These are phyloP conservation scores for Enhydra lutris DNA, from an alignment of 2,113 vertebrate species.

Conservation along the genomic window DNA sequence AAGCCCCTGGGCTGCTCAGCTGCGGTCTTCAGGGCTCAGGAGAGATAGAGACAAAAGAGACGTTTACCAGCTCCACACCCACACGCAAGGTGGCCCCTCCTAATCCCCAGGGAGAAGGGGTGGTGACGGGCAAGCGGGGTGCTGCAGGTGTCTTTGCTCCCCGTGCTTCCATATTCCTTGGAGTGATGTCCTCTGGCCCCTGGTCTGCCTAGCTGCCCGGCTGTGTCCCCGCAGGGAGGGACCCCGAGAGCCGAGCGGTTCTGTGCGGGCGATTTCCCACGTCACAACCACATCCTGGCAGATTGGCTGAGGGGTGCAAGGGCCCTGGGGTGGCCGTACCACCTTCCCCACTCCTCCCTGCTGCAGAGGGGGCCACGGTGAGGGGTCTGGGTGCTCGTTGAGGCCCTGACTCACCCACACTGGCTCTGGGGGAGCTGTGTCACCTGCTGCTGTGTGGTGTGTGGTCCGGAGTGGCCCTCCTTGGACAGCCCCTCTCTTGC, in stretches of 20 bases:
- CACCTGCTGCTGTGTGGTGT: background rate
- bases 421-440: background rate
- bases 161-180: accelerated
- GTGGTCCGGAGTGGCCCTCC: accelerated
- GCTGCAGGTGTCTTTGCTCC: no score
- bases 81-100: background rate
- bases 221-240: background rate
- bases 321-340: accelerated
- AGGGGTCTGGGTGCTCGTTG: accelerated
- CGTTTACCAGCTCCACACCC: background rate
- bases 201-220: no score
- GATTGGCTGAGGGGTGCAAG: background rate
- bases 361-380: background rate
- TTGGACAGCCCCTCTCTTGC: background rate
- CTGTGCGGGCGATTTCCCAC: accelerated
- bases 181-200: background rate
- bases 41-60: background rate
- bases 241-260: accelerated
- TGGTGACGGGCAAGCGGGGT: background rate
- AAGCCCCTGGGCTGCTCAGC: background rate
- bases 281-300: background rate
- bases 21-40: accelerated
- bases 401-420: background rate
- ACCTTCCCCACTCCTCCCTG: background rate
- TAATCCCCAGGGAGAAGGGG: background rate